These are phyloP conservation scores for Oligia strigilis DNA, from an alignment of 2,888 invertebrate species.

Conservation along the genomic window DNA sequence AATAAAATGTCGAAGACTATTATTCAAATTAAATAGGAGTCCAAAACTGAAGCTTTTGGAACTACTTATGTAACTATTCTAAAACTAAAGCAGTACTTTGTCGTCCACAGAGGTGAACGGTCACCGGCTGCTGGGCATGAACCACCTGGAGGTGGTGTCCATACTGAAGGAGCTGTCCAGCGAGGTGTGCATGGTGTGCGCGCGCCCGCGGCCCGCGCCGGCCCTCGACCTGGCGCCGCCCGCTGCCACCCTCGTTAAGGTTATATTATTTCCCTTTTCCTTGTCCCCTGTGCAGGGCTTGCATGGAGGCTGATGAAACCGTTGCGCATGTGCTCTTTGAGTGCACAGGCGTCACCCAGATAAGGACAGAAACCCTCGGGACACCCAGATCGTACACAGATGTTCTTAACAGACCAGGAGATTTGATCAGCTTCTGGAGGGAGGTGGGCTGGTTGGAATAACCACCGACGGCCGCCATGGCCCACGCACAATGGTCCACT, in stretches of 20 bases:
- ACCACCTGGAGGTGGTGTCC: slow-evolving; percentile 98
- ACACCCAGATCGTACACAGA: too few species aligned
- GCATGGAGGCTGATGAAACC: too few species aligned
- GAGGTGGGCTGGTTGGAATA: too few species aligned
- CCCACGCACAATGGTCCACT: too few species aligned
- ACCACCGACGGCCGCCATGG: too few species aligned
- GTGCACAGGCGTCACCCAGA: too few species aligned
- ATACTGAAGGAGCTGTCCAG: slow-evolving; percentile 97
- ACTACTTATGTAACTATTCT: not conserved
- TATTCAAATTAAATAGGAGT: not conserved
- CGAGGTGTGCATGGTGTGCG: slow-evolving; percentile 97
- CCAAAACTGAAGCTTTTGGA: too few species aligned
- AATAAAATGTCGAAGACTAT: not conserved
- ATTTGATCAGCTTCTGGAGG: too few species aligned
- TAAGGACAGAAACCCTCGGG: too few species aligned
- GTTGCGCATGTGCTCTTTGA: too few species aligned
- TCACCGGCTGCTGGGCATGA: slow-evolving; percentile 96
- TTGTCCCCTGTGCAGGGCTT: too few species aligned
- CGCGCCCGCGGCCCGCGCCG: slow-evolving; percentile 90
- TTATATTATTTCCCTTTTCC: slow-evolving; percentile 58
- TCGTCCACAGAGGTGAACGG: slow-evolving; percentile 94
- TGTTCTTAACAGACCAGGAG: too few species aligned
- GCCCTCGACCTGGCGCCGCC: slow-evolving; percentile 85
- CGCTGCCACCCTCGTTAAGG: slow-evolving; percentile 85
- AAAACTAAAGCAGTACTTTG: not conserved